These are phyloP conservation scores for Synanceia verrucosa DNA, from an alignment of 2,797 vertebrate genomes.

Conservation along the genomic window DNA sequence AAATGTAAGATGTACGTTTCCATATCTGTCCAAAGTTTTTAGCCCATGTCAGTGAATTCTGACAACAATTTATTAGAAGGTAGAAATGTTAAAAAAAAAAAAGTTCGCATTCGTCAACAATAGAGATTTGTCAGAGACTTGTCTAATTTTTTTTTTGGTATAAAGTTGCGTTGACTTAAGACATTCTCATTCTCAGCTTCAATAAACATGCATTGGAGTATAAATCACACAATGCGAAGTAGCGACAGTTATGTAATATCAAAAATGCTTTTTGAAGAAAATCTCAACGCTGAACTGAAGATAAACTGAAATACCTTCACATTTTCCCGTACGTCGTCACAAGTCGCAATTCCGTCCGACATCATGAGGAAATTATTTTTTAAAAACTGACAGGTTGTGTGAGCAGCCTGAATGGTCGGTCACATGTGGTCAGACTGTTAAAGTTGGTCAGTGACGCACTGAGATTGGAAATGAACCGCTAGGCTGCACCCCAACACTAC, in stretches of 20 bases:
- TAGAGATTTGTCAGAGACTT: too few species aligned
- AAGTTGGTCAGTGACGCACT: too few species aligned
- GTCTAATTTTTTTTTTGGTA: too few species aligned
- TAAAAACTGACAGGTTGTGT: background rate
- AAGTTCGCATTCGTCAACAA: too few species aligned
- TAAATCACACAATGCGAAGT: background rate
- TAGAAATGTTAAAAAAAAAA: too few species aligned
- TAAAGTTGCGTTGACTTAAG: background rate
- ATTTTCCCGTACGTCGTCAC: conserved; percentile 53
- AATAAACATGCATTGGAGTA: background rate
- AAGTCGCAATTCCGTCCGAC: conserved; percentile 25
- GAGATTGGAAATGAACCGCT: too few species aligned
- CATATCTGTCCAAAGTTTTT: too few species aligned
- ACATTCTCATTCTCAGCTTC: background rate
- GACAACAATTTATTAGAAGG: too few species aligned
- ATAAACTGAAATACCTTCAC: conserved; percentile 57
- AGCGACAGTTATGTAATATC: background rate
- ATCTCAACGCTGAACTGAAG: background rate
- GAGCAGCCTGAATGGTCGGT: background rate
- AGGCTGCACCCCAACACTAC: background rate
- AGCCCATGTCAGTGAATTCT: too few species aligned
- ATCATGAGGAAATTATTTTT: background rate
- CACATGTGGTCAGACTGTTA: background rate
- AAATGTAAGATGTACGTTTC: too few species aligned
- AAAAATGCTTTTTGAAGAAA: background rate